phyloP scores from a whole-genome alignment of 2,888 invertebrate genomes.

The Phyllotreta striolata region DNA sequence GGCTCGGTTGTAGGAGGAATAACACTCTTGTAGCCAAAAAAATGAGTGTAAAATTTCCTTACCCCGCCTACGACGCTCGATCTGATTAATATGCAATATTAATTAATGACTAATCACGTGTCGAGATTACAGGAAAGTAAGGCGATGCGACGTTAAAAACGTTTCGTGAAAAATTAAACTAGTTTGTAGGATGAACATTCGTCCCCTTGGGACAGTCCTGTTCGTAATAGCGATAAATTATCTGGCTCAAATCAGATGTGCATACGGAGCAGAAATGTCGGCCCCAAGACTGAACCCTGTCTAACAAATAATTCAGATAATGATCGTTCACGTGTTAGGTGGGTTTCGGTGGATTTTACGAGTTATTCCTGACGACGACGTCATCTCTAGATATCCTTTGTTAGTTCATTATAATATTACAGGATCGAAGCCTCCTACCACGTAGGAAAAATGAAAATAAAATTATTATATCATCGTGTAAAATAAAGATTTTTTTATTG shows the following conservation, averaged over 20 bases:
- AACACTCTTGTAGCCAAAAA: not conserved
- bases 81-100: not conserved
- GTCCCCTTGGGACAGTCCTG: conserved; percentile 13
- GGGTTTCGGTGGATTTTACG: conserved; percentile 32
- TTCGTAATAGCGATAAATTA: conserved; percentile 28
- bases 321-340: conserved; percentile 32
- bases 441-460: too few species aligned
- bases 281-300: conserved; percentile 27
- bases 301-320: conserved; percentile 35
- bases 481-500: too few species aligned
- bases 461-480: too few species aligned
- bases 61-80: not conserved
- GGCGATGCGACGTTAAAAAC: not conserved
- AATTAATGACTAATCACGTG: too few species aligned
- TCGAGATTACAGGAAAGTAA: not conserved
- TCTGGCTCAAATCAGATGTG: conserved; percentile 29
- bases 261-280: conserved; percentile 28
- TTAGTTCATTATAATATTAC: too few species aligned
- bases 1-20: not conserved
- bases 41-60: not conserved
- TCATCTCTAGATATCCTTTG: not conserved
- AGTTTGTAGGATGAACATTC: conserved; percentile 1
- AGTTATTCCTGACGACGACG: conserved; percentile 24
- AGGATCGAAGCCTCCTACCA: too few species aligned
- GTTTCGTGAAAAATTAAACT: not conserved